Percentiles rank a stretch among this genome's conserved stretches.
Conservation (phyloP, 2,113 vertebrate species). For the Solenodon paradoxus region DNA sequence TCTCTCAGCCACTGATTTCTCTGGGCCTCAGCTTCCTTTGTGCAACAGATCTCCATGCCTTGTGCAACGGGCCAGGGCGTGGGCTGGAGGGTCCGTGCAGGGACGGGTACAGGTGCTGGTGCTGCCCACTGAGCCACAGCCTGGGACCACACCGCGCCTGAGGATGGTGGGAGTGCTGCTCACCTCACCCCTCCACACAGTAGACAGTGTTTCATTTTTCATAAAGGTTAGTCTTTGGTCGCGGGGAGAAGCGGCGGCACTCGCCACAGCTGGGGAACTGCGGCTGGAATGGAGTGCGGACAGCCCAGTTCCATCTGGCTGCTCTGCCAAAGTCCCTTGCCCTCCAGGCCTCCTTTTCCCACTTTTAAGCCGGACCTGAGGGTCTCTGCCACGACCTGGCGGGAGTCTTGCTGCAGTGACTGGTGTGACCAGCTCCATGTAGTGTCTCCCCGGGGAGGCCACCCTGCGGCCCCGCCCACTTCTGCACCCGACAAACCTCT, state of each 20-base stretch:
- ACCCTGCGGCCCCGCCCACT: background rate
- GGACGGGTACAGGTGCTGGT: too few relatives aligned
- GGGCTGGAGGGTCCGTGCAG: too few relatives aligned
- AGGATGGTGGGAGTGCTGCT: background rate
- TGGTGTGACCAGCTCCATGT: rapidly evolving
- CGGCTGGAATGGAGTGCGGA: too few relatives aligned
- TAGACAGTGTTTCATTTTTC: background rate
- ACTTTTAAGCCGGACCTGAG: too few relatives aligned
- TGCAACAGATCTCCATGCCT: background rate
- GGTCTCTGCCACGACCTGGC: too few relatives aligned
- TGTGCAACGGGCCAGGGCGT: too few relatives aligned
- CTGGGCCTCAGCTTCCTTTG: background rate
- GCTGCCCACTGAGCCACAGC: background rate
- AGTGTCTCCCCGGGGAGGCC: background rate
- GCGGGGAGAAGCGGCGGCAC: background rate
- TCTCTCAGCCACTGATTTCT: background rate
- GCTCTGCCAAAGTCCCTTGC: background rate
- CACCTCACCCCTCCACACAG: background rate
- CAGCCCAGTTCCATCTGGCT: background rate
- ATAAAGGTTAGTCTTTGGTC: background rate
- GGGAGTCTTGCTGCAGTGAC: background rate
- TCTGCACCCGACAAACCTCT: background rate
- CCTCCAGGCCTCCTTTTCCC: background rate
- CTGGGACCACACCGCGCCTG: background rate
- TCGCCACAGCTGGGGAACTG: background rate